Percentiles rank a stretch among this genome's conserved stretches.
These are phyloP conservation scores for Chrysoperla carnea DNA, from an alignment of 1,140 invertebrate genomes.

Conservation along the genomic window DNA sequence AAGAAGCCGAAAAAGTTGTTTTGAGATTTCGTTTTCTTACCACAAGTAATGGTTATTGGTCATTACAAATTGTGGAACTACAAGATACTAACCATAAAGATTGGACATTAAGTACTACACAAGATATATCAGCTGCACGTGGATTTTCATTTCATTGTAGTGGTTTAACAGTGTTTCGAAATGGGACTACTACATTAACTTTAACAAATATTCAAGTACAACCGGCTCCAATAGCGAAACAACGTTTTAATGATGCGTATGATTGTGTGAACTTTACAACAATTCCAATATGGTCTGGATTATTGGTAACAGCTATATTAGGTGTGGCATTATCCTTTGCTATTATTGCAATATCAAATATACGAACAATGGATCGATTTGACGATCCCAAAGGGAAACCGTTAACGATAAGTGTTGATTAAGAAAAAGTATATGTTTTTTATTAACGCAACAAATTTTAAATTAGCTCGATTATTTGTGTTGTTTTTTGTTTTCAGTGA, in stretches of 20 bases:
- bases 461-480: too few relatives aligned
- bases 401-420: constrained; percentile 39
- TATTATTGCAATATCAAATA: constrained; percentile 53
- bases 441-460: too few relatives aligned
- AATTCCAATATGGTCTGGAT: constrained; percentile 56
- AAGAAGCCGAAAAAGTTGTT: constrained; percentile 11
- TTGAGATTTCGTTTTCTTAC: constrained; percentile 13
- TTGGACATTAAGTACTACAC: constrained; percentile 9
- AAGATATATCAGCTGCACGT: constrained; percentile 23
- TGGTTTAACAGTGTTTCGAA: constrained; percentile 16
- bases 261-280: constrained; percentile 68
- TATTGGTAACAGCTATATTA: constrained; percentile 49
- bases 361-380: constrained; percentile 76
- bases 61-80: constrained; percentile 1
- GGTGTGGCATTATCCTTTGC: constrained; percentile 49
- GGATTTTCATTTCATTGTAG: constrained; percentile 33
- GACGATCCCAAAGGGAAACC: constrained; percentile 81
- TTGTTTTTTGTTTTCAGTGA: too few relatives aligned
- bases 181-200: constrained; percentile 12
- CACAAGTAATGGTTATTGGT: background rate
- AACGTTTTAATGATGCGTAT: constrained; percentile 33
- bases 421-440: constrained; percentile 22
- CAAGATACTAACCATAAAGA: constrained; percentile 4
- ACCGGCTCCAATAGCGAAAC: constrained; percentile 16
- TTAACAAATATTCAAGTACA: constrained; percentile 28